A percentile compares a stretch with the other conserved stretches of the same genome.
These are phyloP conservation scores for Marmota monax DNA, from an alignment of 2,113 vertebrate genomes.

Conservation along the genomic window DNA sequence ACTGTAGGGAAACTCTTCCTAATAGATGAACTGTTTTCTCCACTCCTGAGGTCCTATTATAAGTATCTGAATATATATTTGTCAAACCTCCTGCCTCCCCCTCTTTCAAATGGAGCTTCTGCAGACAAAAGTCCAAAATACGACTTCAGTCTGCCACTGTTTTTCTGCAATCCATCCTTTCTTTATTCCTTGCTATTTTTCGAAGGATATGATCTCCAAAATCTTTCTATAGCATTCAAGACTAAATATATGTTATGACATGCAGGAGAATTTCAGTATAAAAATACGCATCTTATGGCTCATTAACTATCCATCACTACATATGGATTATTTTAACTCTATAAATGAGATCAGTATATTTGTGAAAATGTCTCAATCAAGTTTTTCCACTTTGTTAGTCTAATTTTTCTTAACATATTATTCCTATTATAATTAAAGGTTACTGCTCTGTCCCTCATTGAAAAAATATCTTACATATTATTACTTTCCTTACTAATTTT, in stretches of 20 bases:
- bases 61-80: background rate
- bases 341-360: background rate
- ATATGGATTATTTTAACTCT: slow-evolving; percentile 8
- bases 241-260: slow-evolving; percentile 17
- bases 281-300: background rate
- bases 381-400: background rate
- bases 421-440: slow-evolving; percentile 14
- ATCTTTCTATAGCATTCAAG: slow-evolving; percentile 33
- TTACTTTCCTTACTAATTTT: background rate
- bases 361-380: background rate
- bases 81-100: background rate
- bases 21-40: background rate
- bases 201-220: background rate
- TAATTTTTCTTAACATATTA: background rate
- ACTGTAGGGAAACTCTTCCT: background rate
- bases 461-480: background rate
- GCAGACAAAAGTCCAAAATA: background rate
- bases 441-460: background rate
- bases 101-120: background rate
- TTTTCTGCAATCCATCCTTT: background rate
- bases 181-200: slow-evolving; percentile 4
- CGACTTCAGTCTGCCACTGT: background rate
- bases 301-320: background rate
- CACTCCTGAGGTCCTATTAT: background rate
- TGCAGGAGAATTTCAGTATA: background rate